Conservation (phyloP, 2,888 invertebrate species). For the Scaptomyza parva region DNA sequence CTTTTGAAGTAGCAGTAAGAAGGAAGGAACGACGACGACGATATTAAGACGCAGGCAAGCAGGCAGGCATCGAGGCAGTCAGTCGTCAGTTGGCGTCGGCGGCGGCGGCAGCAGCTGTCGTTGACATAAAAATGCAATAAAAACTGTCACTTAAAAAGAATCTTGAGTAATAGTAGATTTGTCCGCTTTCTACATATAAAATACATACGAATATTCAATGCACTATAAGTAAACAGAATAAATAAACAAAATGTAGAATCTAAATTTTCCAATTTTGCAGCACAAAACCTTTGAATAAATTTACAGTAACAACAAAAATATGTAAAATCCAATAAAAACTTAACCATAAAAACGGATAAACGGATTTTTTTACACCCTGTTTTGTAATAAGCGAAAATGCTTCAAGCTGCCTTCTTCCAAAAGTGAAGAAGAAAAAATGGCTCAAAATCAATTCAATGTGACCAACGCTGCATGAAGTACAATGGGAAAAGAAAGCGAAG, state of each 20-base stretch:
- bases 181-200: not conserved
- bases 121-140: constrained; percentile 79
- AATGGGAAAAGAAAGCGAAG: constrained; percentile 40
- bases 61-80: no score
- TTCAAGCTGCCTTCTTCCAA: constrained; percentile 1
- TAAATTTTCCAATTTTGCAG: no score
- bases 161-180: constrained; percentile 28
- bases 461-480: constrained; percentile 45
- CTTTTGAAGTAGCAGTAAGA: constrained; percentile 19
- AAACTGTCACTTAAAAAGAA: constrained; percentile 55
- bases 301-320: not conserved
- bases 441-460: constrained; percentile 73
- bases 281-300: not conserved
- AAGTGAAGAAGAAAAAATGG: constrained; percentile 48
- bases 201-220: constrained; percentile 33
- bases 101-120: constrained; percentile 61
- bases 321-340: not conserved
- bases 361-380: not conserved
- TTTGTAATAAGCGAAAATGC: constrained; percentile 21
- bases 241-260: no score
- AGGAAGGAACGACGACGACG: no score
- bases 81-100: no score
- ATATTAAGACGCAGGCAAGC: constrained; percentile 47
- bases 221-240: constrained; percentile 32
- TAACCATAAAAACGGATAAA: not conserved